Evolutionary conservation across 1,140 invertebrate species (phyloP).

Genomic region (Mycetomoellerius zeteki): DNA sequence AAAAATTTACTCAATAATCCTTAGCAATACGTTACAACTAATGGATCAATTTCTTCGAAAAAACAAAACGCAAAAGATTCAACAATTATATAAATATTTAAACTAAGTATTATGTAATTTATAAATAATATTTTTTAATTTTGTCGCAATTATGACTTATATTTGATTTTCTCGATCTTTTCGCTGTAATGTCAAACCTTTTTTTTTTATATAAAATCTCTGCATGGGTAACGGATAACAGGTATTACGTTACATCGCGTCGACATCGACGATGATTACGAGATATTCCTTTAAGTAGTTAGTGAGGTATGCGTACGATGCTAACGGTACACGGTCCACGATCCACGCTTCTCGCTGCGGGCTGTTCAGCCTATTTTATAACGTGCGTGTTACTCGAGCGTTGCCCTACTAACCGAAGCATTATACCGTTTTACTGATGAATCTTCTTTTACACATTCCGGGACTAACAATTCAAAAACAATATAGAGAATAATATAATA

Average conservation of each 20-base stretch:
- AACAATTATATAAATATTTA: not conserved
- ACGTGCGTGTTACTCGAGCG: conserved; percentile 28
- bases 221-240: conserved; percentile 34
- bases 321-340: conserved; percentile 83
- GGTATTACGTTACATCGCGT: conserved; percentile 51
- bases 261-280: conserved; percentile 47
- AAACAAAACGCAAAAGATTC: not conserved
- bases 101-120: not conserved
- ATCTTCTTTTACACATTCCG: conserved; percentile 12
- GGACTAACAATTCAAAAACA: not conserved
- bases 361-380: conserved; percentile 58
- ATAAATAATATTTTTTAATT: not conserved
- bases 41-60: not conserved
- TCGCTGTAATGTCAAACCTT: not conserved
- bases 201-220: not conserved
- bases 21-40: not conserved
- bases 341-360: conserved; percentile 55
- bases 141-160: not conserved
- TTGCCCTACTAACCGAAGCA: conserved; percentile 57
- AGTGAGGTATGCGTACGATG: conserved; percentile 76
- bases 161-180: not conserved
- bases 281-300: conserved; percentile 76
- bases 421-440: conserved; percentile 44
- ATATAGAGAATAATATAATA: not conserved
- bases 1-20: not conserved